Base-by-base conservation (phyloP, 1,140 invertebrate genomes). In the Zaprionus ghesquierei region DNA sequence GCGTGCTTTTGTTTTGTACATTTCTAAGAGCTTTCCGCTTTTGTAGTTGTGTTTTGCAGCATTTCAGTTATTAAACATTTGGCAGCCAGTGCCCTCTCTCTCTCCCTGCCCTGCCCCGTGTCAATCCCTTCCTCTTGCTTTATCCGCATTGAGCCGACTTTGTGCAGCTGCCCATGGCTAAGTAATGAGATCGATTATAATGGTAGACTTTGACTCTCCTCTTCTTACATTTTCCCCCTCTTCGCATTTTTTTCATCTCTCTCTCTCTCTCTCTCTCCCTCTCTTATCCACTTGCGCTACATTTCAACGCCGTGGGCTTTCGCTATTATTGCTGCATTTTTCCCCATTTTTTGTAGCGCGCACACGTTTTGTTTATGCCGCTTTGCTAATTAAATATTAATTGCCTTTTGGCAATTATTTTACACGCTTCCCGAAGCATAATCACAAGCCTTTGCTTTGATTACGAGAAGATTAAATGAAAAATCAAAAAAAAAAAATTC, bases 171-270 rank as follows among this genome's bases (percentile, higher is more conserved):
- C 29, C 75, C 75, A 79, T 81, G 75, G 79, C 81, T 86, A 82
- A 86, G 84, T 86, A 86, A 86, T 86, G 79, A 89, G 79, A 87
- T 86, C 79, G 84, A 86, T 86, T 73, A 75, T 77, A 61, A 77
- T 77, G 63, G 53, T 54, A 25, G 41, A 46, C 18, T 46, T 33
- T 25, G 23, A 29, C 59, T 35, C 38, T 72, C 56, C 46, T 61
- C 65, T 75, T 73, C 27, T 22, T 53, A 51, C 41, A 18, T 58
- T 20, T 44, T 59, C 58, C 73, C 66, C 62, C 76, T n/a, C n/a
- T n/a, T n/a, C n/a, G n/a, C n/a, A n/a, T n/a, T n/a, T n/a, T n/a
- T n/a, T n/a, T n/a, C 50, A 54, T 64, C 62, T 50, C 33, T 44
- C 35, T 61, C 61, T 69, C 50, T 20, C 5, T 18, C 31, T 10